Base-by-base conservation (phyloP, 2,797 vertebrate species). In the Sylvia borin region DNA sequence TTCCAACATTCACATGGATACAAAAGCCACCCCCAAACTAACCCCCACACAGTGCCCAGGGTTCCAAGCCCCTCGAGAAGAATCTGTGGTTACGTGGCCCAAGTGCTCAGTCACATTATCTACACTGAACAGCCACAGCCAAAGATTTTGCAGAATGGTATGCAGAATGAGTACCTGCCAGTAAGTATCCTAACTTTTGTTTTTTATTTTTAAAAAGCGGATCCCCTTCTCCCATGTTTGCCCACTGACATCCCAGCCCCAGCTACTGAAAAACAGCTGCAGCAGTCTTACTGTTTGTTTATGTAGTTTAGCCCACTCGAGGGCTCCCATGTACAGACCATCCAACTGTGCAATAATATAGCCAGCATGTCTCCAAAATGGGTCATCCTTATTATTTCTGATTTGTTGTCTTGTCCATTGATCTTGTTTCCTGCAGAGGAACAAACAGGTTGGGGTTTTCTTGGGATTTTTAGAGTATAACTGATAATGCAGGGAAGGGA, bases 271-370 rank as follows among this genome's bases (percentile, higher is more conserved):
- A 95, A 58, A 95, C 51, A 96, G 54, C 45, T 24, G 51, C 62
- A 91, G 71, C 34, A 79, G 32, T 93, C 96, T 96, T 97, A 99
- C 99, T 98, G 98, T 98, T 86, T 83, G 97, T 16, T 98, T 98
- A 16, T 98, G 95, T 51, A 92, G 96, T 66, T 97, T 96, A 95
- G 99, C 98, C 98, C 98, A 99, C 38, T 98, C 97, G 10, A 95
- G 75, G 5, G 97, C 98, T 86, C 99, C 99, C 25, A 98, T 97
- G 78, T 99, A 98, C 19, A 99, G 96, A 36, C 99, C 99, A 66
- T 99, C 99, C 97, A 99, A 53, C 96, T 99, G 99, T n/a, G 98
- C 97, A 57, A 98, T 45, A 43, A 99, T 88, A 93, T 99, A 98
- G 80, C 99, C 98, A 1, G 92, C 77, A 64, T 99, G 99, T 91